Base-by-base conservation (phyloP, 2,113 vertebrate genomes). In the Eurystomus gularis region DNA sequence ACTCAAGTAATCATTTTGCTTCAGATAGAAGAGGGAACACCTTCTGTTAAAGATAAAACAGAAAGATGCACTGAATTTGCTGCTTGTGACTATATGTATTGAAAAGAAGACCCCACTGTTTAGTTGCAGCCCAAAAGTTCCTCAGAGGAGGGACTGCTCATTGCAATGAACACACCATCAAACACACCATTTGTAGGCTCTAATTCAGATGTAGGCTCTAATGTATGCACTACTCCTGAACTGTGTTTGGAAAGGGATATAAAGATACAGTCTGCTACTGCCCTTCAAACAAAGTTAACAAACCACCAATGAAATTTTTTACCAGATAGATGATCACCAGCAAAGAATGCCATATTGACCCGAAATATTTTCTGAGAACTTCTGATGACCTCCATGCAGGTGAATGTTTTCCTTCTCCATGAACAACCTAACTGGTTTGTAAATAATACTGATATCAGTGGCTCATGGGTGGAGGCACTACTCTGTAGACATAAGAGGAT, bases 41-140 rank as follows among this genome's bases (percentile, higher is more conserved):
- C 31, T 82, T 75, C 76, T 66, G 17, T 42, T 70, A 79, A 78
- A 75, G 65, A 44, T 25, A n/a, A 18, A 54, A 33, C 15, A 58
- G 40, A 61, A 42, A 72, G 28, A 44, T 8, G 4, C 13, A 14
- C 37, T 18, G n/a, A 11, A 33, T 77, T 33, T 73, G 2, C n/a
- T 70, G 19, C 23, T n/a, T 65, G 16, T 57, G 64, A 37, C 13
- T 3, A 7, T 2, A 17, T 0, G 0, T 13, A 8, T 2, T 15
- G 26, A 25, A 35, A 60, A 79, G 57, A 42, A 16, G 61, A 4
- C 52, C 60, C 25, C 55, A 8, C 11, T 33, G 9, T 4, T 33
- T 12, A n/a, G 14, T 2, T 33, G 28, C 37, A 81, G 60, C 55
- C 69, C 46, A 62, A 33, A 48, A 40, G 39, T 39, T 68, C 29